phyloP scores from a whole-genome alignment of 2,113 vertebrate species.

The Miniopterus natalensis region DNA sequence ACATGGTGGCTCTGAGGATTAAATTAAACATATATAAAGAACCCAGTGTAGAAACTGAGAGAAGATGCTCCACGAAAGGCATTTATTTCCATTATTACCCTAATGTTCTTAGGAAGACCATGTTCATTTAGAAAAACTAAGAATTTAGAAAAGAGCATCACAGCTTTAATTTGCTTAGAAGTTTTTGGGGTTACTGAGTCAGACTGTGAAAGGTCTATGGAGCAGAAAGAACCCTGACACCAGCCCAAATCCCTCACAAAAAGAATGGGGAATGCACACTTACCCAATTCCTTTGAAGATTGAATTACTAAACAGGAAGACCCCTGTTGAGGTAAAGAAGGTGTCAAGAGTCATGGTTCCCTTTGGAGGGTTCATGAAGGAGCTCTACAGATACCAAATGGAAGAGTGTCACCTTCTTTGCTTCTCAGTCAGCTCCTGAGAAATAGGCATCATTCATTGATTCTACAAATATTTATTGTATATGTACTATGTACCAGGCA shows the following conservation, averaged over 20 bases:
- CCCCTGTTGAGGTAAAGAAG: neutral
- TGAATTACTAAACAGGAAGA: neutral
- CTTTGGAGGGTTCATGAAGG: neutral
- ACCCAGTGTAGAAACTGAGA: neutral
- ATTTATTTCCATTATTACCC: neutral
- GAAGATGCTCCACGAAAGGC: neutral
- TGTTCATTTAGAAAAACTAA: neutral
- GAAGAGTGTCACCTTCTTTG: neutral
- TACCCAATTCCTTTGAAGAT: neutral
- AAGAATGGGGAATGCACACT: neutral
- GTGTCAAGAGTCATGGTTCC: neutral
- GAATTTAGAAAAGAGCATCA: neutral
- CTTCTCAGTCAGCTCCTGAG: too few relatives aligned
- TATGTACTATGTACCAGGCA: neutral
- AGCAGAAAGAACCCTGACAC: neutral
- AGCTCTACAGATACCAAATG: neutral
- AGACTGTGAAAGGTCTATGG: neutral
- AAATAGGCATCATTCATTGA: neutral
- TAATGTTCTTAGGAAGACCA: neutral
- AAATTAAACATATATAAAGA: neutral
- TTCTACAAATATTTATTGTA: neutral
- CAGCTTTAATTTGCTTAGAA: neutral
- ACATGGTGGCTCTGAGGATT: neutral
- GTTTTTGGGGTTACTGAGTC: neutral
- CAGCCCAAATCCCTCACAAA: neutral